These are phyloP conservation scores for Pitangus sulphuratus DNA, from an alignment of 2,797 vertebrate species.

Conservation along the genomic window DNA sequence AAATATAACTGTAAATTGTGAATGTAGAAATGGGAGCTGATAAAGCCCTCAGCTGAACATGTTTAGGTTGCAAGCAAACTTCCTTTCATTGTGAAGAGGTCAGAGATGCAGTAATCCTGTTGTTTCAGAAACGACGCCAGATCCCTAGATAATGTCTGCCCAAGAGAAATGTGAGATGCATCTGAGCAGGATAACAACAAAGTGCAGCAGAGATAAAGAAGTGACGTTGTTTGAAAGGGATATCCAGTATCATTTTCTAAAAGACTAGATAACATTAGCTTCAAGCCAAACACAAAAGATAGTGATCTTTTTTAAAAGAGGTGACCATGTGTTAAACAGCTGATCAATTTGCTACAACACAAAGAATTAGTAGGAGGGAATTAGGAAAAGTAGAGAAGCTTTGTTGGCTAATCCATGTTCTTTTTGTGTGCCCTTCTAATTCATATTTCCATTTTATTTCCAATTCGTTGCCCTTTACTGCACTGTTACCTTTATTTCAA, in stretches of 20 bases:
- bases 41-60: neutral
- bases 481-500: conserved; percentile 41
- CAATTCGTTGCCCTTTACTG: conserved; percentile 12
- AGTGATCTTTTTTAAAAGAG: conserved; percentile 4
- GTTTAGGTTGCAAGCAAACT: neutral
- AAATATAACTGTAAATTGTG: conserved; percentile 13
- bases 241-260: conserved; percentile 24
- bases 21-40: neutral
- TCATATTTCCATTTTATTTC: neutral
- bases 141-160: conserved; percentile 22
- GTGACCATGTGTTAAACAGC: neutral
- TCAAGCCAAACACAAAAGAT: conserved; percentile 36
- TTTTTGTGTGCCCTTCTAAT: neutral
- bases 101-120: conserved; percentile 4
- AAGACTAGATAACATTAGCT: neutral
- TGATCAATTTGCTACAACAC: conserved; percentile 7
- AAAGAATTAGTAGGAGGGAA: neutral
- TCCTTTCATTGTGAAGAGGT: neutral
- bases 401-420: neutral
- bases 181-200: conserved; percentile 10
- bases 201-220: conserved; percentile 24
- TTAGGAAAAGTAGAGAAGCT: neutral
- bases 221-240: neutral
- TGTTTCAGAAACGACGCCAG: conserved; percentile 28
- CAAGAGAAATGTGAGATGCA: neutral